phyloP scores from a whole-genome alignment of 2,888 invertebrate species.

The Branchellion lobata region DNA sequence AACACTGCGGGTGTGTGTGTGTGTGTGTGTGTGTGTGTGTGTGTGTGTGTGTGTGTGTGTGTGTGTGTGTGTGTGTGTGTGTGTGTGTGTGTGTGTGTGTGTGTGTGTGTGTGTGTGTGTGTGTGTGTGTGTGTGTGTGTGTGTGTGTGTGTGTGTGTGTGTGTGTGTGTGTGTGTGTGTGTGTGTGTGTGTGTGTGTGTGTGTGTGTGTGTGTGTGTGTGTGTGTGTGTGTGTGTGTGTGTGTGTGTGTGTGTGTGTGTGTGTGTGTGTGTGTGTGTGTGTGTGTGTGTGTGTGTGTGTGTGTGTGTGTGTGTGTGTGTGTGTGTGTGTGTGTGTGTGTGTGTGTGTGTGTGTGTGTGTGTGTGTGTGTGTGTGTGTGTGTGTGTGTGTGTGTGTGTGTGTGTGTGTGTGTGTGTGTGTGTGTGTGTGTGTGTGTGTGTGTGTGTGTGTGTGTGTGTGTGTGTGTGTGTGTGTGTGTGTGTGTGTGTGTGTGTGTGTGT shows the following conservation, averaged over 20 bases:
- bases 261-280: slow-evolving; percentile 54
- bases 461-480: no score
- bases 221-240: no score
- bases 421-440: no score
- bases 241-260: no score
- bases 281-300: background rate
- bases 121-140: background rate
- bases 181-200: no score
- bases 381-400: background rate
- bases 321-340: background rate
- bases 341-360: background rate
- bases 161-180: no score
- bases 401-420: background rate
- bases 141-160: background rate
- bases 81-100: background rate
- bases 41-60: background rate
- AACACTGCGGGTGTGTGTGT: slow-evolving; percentile 83
- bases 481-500: no score
- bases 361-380: background rate
- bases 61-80: background rate
- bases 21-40: background rate
- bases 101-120: background rate
- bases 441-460: no score
- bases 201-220: no score
- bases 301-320: background rate